phyloP scores from a whole-genome alignment of 2,113 vertebrate species.

The Stomatorhinus ivindoensis region DNA sequence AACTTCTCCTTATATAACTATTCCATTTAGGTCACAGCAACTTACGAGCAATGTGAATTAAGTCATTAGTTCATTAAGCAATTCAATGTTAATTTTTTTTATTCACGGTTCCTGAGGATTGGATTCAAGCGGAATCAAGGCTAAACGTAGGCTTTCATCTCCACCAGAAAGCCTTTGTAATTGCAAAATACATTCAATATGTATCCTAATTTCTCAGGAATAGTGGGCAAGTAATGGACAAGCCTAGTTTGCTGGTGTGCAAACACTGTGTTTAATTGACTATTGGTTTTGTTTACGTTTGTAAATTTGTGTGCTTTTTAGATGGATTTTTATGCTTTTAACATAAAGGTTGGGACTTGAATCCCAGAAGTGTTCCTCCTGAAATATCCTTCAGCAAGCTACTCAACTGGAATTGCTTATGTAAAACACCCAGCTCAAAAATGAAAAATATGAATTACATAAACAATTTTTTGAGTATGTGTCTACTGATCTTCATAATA shows the following conservation, averaged over 20 bases:
- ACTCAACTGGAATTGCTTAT: background rate
- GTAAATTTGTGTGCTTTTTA: background rate
- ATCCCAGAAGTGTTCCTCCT: background rate
- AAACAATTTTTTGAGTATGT: background rate
- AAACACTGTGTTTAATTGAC: background rate
- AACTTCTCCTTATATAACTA: background rate
- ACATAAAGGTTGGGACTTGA: background rate
- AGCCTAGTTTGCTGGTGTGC: background rate
- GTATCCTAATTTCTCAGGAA: background rate
- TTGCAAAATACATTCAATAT: slow-evolving; percentile 3
- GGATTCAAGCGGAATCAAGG: slow-evolving; percentile 2
- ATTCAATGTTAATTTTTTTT: background rate
- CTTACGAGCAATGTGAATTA: slow-evolving; percentile 10
- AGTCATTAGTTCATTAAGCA: slow-evolving; percentile 15
- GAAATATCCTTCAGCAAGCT: background rate
- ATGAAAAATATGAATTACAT: background rate
- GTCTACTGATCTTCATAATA: background rate
- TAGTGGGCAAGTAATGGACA: background rate
- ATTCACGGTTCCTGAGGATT: background rate
- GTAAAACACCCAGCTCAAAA: background rate
- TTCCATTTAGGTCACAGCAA: slow-evolving; percentile 12
- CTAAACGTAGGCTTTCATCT: slow-evolving; percentile 7
- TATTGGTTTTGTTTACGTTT: background rate
- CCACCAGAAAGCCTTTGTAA: background rate
- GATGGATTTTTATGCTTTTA: background rate